phyloP scores from a whole-genome alignment of 1,140 invertebrate species.

The Phymastichus coffea region DNA sequence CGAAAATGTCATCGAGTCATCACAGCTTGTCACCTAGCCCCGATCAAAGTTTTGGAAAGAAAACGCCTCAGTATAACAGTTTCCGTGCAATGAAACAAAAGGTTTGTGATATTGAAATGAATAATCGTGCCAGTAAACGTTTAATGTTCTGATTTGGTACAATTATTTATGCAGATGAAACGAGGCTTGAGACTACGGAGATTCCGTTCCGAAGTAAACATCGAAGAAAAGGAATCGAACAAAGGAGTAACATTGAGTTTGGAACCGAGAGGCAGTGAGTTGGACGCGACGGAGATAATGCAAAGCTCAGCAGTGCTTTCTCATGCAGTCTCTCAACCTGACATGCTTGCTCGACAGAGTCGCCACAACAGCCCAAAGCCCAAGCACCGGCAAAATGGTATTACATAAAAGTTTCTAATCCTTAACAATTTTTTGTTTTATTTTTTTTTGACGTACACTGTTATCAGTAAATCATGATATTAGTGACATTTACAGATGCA shows the following conservation, averaged over 20 bases:
- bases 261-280: conserved; percentile 44
- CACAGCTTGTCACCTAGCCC: conserved; percentile 46
- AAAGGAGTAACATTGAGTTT: conserved; percentile 46
- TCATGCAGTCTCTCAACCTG: conserved; percentile 55
- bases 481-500: conserved; percentile 37
- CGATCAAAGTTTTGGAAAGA: conserved; percentile 46
- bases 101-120: too few species aligned
- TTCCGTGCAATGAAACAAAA: conserved; percentile 53
- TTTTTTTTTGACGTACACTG: not conserved
- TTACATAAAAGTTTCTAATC: not conserved
- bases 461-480: conserved; percentile 5
- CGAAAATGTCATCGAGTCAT: conserved; percentile 35
- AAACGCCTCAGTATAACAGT: conserved; percentile 45
- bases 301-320: conserved; percentile 44
- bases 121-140: too few species aligned
- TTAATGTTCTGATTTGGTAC: too few species aligned
- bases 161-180: conserved; percentile 49
- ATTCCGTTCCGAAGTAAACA: conserved; percentile 55
- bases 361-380: conserved; percentile 44
- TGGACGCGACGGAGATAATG: conserved; percentile 49
- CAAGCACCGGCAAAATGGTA: conserved; percentile 41
- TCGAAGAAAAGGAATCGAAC: conserved; percentile 43
- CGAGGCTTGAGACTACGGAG: conserved; percentile 49
- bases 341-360: conserved; percentile 46
- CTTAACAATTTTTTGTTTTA: not conserved